Conservation (phyloP, 2,797 vertebrate genomes). For the Typhlichthys eigenmanni region DNA sequence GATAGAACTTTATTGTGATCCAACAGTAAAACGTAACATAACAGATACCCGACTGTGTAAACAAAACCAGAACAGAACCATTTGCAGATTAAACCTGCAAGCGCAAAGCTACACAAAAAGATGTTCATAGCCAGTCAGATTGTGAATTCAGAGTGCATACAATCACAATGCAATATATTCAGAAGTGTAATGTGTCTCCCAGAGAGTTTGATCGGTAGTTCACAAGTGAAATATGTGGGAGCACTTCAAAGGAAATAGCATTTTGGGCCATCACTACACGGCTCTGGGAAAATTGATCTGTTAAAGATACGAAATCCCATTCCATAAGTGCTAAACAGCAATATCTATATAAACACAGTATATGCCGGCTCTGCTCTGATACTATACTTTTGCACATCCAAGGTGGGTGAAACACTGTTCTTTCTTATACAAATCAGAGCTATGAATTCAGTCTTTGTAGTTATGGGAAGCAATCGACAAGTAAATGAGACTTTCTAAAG, state of each 20-base stretch:
- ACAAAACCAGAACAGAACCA: background rate
- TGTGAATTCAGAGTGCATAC: conserved; percentile 17
- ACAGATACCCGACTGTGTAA: background rate
- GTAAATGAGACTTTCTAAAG: conserved; percentile 38
- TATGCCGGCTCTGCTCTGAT: conserved; percentile 27
- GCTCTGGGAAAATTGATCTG: conserved; percentile 54
- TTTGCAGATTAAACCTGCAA: background rate
- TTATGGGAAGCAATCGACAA: conserved; percentile 32
- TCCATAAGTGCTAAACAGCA: conserved; percentile 41
- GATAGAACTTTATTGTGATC: too few species aligned
- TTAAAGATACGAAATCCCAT: conserved; percentile 49
- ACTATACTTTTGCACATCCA: conserved; percentile 32
- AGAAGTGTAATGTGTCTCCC: conserved; percentile 27
- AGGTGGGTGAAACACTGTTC: conserved; percentile 27
- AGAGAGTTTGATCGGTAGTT: conserved; percentile 30
- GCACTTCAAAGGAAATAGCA: conserved; percentile 49
- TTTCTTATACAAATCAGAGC: conserved; percentile 53
- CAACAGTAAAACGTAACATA: too few species aligned
- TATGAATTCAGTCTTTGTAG: conserved; percentile 37
- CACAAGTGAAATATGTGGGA: conserved; percentile 52
- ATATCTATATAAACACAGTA: conserved; percentile 33
- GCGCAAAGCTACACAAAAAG: conserved; percentile 5
- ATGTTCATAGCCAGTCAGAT: conserved; percentile 21
- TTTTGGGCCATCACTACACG: conserved; percentile 39
- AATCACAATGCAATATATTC: conserved; percentile 28